Evolutionary conservation across 2,888 invertebrate genomes (phyloP), one percentile per base, ranked within the genome.

Genomic region (Ferrisia virgata): DNA sequence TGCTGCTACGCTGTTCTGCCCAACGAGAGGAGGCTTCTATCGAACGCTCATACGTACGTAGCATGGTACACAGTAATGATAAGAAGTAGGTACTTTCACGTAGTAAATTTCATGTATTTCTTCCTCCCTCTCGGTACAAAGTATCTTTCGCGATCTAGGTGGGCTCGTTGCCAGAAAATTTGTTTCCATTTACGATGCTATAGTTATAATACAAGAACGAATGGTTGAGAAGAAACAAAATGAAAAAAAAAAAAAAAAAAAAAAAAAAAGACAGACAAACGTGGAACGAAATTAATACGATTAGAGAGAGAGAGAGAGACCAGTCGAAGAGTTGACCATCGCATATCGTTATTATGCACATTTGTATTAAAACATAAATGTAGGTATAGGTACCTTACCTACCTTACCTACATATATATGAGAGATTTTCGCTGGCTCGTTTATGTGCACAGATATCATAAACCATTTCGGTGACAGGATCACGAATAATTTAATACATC

Each of bases 141-240:
- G 72, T 76, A 22, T 76, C 18, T 5, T 33, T 31, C 33, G 36
- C 64, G 25, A 64, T 64, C 64, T 64, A 76, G 72, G 33, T 76
- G 33, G 72, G 72, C 72, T 76, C 72, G 18, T 36, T 36, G 72
- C 72, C 72, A 76, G 72, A 76, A 76, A 76, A 76, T 76, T 76
- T 76, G 72, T 76, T 76, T 64, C 64, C 72, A 36, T 33, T 22
- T 76, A 76, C 31, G 72, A 76, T 36, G 22, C 22, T 43, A 43
- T n/a, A 2, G 40, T 36, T 6, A 8, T 40, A 40, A n/a, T 15
- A 18, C 11, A 76, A n/a, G 72, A 2, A 36, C 18, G 72, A 36
- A 18, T 36, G 72, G 33, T 64, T 11, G 15, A 64, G 2, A 64
- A 53, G 22, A 53, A 53, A 64, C 28, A 64, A 64, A 64, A 43